Evolutionary conservation across 2,797 vertebrate genomes (phyloP).

Genomic region (Pteropus rufus): DNA sequence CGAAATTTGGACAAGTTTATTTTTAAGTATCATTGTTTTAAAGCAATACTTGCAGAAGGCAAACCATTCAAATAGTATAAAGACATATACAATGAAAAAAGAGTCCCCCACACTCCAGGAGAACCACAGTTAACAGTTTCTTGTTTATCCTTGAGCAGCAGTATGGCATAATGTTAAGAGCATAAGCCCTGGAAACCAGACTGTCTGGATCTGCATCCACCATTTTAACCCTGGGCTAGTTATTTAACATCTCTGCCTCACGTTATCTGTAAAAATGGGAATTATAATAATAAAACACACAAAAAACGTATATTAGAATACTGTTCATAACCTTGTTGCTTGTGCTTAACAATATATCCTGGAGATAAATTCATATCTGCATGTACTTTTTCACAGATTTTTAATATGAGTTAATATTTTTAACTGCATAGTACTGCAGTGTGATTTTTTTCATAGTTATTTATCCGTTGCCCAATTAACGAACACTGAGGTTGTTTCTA

Average conservation of each 20-base stretch:
- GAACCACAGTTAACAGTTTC: background rate
- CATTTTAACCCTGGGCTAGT: background rate
- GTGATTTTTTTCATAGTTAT: background rate
- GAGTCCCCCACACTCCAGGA: background rate
- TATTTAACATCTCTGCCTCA: background rate
- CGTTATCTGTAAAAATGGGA: background rate
- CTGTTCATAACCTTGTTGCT: background rate
- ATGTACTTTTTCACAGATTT: conserved; percentile 12
- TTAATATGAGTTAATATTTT: background rate
- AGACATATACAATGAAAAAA: background rate
- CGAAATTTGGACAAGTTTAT: background rate
- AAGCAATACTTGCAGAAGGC: background rate
- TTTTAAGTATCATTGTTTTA: conserved; percentile 13
- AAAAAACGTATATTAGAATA: background rate
- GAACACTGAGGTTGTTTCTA: background rate
- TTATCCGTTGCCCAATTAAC: conserved; percentile 4
- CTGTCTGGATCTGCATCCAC: background rate
- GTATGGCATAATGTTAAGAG: background rate
- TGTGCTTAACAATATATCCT: background rate
- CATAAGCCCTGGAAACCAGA: background rate
- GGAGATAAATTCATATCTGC: background rate
- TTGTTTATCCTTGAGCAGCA: background rate
- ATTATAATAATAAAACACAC: background rate
- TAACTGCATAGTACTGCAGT: background rate
- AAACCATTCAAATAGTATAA: background rate